Evolutionary conservation across 2,888 invertebrate genomes (phyloP), one percentile per base, ranked within the genome.

Genomic region (Ferdinandea cuprea): DNA sequence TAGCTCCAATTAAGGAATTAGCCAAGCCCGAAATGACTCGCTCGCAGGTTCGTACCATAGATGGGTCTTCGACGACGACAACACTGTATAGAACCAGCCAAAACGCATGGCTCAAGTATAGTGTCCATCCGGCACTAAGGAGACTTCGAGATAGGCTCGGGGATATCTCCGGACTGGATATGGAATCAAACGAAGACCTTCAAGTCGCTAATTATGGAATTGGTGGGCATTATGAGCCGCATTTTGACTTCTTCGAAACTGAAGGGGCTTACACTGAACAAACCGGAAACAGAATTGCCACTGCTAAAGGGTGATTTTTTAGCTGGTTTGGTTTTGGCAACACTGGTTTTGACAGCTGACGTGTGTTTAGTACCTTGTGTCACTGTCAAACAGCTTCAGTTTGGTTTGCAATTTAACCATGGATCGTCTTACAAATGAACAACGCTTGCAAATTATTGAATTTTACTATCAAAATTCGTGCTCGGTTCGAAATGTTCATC

Each of bases 221-320:
- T 35, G 94, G 94, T n/a, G 94, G 94, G 0, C 94, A 94, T 87
- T 95, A 94, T 87, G 94, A 93, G 30, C 90, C 90, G 63, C 94
- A 94, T 65, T 94, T 93, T 89, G 94, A 92, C 89, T 94, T 89
- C 66, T 89, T 89, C 54, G 85, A 85, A 2, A 15, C 96, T 95
- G 35, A 92, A 98, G 11, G 17, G 7, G 42, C 73, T 1, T 79
- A 52, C 11, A 11, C 19, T 3, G 11, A 9, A 11, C 21, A 65
- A 5, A 73, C 76, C 86, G 99, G 99, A 32, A 99, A 99, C 91
- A 93, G 99, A 87, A 97, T 99, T 87, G 98, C 99, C 3, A 99
- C 99, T 0, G 96, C 97, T 80, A n/a, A n/a, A n/a, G n/a, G n/a
- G n/a, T n/a, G n/a, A n/a, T n/a, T n/a, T n/a, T n/a, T n/a, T n/a